Evolutionary conservation across 2,888 invertebrate genomes (phyloP).

Genomic region (Erpobdella octoculata): DNA sequence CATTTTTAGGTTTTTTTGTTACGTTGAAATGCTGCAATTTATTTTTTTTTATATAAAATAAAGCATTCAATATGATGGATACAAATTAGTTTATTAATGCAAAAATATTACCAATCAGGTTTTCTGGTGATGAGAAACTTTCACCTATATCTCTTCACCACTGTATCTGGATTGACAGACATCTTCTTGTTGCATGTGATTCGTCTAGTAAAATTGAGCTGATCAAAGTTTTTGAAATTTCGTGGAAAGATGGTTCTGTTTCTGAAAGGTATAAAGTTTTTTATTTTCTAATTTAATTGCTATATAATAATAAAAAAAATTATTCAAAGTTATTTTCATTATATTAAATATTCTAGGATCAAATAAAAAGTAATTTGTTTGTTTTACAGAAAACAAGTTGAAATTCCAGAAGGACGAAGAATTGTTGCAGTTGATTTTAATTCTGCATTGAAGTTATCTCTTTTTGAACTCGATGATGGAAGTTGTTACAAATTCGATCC

Average conservation of each 20-base stretch:
- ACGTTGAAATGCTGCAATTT: too few relatives aligned
- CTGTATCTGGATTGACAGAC: neutral
- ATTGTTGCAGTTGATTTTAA: neutral
- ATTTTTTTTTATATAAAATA: too few relatives aligned
- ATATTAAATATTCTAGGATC: too few relatives aligned
- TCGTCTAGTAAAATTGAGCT: neutral
- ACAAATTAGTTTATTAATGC: too few relatives aligned
- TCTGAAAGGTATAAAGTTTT: neutral
- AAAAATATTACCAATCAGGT: too few relatives aligned
- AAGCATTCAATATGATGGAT: too few relatives aligned
- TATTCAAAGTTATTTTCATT: too few relatives aligned
- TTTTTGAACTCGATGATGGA: neutral
- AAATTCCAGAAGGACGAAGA: neutral
- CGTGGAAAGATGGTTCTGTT: neutral
- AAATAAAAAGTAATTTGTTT: neutral
- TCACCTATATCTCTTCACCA: neutral
- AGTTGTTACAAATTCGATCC: constrained; percentile 6
- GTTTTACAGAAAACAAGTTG: neutral
- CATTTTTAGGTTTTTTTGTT: too few relatives aligned
- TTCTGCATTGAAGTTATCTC: too few relatives aligned
- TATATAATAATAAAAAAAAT: too few relatives aligned
- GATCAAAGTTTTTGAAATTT: neutral
- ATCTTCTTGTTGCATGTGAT: neutral
- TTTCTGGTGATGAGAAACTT: neutral
- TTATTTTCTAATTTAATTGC: too few relatives aligned